Evolutionary conservation across 2,888 invertebrate genomes (phyloP), one percentile per base, ranked within the genome.

Genomic region (Trichopria drosophilae): DNA sequence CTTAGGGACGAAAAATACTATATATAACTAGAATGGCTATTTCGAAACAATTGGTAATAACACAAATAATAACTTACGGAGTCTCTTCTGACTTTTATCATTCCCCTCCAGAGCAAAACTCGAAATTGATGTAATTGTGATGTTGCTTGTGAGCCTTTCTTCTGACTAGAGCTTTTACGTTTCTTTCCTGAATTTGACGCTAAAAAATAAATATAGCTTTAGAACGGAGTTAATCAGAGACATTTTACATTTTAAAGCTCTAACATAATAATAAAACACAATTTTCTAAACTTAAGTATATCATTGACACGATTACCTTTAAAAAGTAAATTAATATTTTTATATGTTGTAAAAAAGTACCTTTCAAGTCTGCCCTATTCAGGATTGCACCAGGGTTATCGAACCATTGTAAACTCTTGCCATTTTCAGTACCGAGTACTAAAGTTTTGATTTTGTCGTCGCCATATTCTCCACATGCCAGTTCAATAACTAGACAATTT

Each of bases 391-490:
- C 72, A 0, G 81, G 75, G 59, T 86, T 81, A 5, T 83, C 79
- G 60, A 90, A 87, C 86, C 87, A 91, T 6, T 80, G 77, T 6
- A 84, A 62, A 10, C 80, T 81, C 66, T 78, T 81, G 4, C 91
- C 91, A 65, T 91, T 91, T 57, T 84, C 81, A 0, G 85, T 82
- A 44, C 83, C 86, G 6, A 78, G 76, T 12, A 86, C 83, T 62
- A 92, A 78, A 0, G 76, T 66, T 10, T 83, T 77, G 12, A 90
- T 77, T 56, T 74, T 87, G 60, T 93, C 91, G 22, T 84, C 82
- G 0, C 94, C 95, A 66, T 93, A 87, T 77, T 96, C 95, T 0
- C 88, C 94, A 61, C 92, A 90, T 0, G 95, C 92, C 62, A 96
- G 76, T 78, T 96, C 95, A 67, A 95, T 94, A 22, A 93, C 94